Evolutionary conservation across 2,888 invertebrate species (phyloP).

Genomic region (Melieria omissa): DNA sequence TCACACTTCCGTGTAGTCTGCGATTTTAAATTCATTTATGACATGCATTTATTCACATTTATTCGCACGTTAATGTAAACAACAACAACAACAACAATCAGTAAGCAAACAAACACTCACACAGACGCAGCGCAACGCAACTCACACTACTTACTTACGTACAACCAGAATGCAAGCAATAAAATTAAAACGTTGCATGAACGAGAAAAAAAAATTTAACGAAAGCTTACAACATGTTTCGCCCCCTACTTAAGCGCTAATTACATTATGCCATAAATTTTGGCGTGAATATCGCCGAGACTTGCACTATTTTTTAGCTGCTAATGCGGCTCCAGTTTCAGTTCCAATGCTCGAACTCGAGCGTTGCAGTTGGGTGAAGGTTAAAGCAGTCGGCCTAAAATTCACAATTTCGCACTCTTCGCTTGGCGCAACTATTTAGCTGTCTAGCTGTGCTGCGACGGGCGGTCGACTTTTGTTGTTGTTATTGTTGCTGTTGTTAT

Average conservation of each 20-base stretch:
- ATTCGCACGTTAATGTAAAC: constrained; percentile 24
- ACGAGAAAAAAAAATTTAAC: constrained; percentile 44
- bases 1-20: constrained; percentile 49
- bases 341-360: too few relatives aligned
- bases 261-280: constrained; percentile 55
- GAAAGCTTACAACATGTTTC: constrained; percentile 48
- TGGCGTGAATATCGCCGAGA: constrained; percentile 49
- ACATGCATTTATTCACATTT: constrained; percentile 26
- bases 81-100: background rate
- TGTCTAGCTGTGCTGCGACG: too few relatives aligned
- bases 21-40: constrained; percentile 38
- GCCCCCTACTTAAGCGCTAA: constrained; percentile 52
- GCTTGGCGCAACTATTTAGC: too few relatives aligned
- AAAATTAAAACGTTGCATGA: background rate
- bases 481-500: too few relatives aligned
- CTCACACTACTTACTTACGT: too few relatives aligned
- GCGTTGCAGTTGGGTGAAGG: too few relatives aligned
- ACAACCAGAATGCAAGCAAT: background rate
- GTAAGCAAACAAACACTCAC: constrained; percentile 11
- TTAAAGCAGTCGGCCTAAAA: too few relatives aligned
- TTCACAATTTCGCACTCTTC: too few relatives aligned
- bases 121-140: background rate
- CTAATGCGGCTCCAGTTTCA: too few relatives aligned
- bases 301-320: constrained; percentile 35
- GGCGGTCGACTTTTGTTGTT: too few relatives aligned